Evolutionary conservation across 2,888 invertebrate genomes (phyloP), one percentile per base, ranked within the genome.

Genomic region (Diarsia rubi): DNA sequence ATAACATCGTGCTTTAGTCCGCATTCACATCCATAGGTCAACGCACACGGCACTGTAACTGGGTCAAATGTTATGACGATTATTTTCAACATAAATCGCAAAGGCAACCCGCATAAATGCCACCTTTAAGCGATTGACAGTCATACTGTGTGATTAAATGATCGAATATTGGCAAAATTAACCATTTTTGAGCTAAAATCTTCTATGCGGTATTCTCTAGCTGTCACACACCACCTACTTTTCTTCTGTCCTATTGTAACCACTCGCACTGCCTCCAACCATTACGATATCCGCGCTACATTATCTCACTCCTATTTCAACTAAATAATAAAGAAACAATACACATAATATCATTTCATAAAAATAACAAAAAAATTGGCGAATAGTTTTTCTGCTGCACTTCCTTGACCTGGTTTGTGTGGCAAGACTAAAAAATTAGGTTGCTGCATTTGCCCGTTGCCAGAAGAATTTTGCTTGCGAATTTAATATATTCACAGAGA

Each of bases 11-110:
- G 92, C 91, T 92, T 87, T 92, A 94, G 91, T 96, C 96, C 95
- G 95, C 95, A 95, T 94, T 94, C 95, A 93, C 91, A 90, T 91
- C 91, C 92, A 94, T 95, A 96, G 96, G 96, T 96, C 96, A 96
- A 95, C 94, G 95, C 94, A 95, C 95, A 95, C 93, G 90, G 88
- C 91, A 92, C 88, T 90, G 91, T 93, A 96, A 94, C 91, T 96
- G 96, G 96, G 96, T 96, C 96, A 96, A 93, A 95, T 92, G 92
- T 92, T 94, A 92, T 92, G 90, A 92, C 91, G 88, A 92, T 88
- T 90, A 91, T 90, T 92, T 91, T 85, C 86, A 80, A 89, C 82
- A 82, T 83, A 90, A 88, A 88, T 87, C 76, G 77, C 83, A 79
- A 82, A 85, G 74, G 78, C 75, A 86, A 83, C 78, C 71, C 82